Evolutionary conservation across 1,140 invertebrate genomes (phyloP).

Genomic region (Drosophila tani): DNA sequence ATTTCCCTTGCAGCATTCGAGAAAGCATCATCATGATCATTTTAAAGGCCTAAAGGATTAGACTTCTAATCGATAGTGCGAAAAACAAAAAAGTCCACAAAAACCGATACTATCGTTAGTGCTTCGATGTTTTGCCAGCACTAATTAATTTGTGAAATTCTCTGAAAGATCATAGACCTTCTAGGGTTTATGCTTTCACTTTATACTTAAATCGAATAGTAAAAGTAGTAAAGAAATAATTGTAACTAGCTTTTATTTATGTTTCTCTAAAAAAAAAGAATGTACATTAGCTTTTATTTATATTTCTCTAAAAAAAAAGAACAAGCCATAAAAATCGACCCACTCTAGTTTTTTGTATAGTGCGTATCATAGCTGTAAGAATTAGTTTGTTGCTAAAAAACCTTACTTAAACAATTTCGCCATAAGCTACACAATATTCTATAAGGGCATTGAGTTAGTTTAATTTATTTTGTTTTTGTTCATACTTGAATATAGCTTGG

Average conservation of each 20-base stretch:
- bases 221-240: not conserved
- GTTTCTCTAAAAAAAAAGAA: not conserved
- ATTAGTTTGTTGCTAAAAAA: conserved; percentile 11
- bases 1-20: too few species aligned
- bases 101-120: too few species aligned
- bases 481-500: not conserved
- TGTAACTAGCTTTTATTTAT: not conserved
- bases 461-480: not conserved
- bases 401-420: conserved; percentile 1
- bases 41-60: too few species aligned
- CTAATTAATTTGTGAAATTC: not conserved
- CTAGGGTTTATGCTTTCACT: too few species aligned
- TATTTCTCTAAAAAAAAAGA: not conserved
- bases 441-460: not conserved
- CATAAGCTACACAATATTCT: not conserved
- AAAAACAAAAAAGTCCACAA: too few species aligned
- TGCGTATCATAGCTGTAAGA: conserved; percentile 45
- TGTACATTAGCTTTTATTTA: not conserved
- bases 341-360: conserved; percentile 21
- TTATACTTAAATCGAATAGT: not conserved
- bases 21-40: too few species aligned
- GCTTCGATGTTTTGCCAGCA: too few species aligned
- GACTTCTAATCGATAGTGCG: too few species aligned
- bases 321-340: conserved; percentile 8
- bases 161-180: not conserved